These are phyloP conservation scores for Haliclystus octoradiatus DNA, from an alignment of 30 jellyfish, hydroid and myxozoan genomes.

Conservation along the genomic window DNA sequence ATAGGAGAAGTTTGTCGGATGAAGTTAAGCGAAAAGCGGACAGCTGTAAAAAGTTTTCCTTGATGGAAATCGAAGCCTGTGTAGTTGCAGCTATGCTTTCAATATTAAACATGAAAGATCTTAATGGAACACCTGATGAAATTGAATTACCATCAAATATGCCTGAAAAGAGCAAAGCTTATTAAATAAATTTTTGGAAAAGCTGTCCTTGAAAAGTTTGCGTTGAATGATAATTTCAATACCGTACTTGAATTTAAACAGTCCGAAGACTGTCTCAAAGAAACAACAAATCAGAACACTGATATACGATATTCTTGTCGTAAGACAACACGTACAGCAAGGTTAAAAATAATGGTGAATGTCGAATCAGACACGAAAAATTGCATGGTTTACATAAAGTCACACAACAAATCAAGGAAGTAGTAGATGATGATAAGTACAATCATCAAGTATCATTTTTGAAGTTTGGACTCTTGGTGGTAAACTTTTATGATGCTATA, in stretches of 20 bases:
- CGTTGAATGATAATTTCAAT: constrained; percentile 3
- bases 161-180: neutral
- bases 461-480: neutral
- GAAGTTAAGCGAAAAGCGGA: constrained; percentile 9
- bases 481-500: constrained; percentile 5
- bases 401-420: neutral
- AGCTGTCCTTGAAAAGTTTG: neutral
- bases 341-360: constrained; percentile 4
- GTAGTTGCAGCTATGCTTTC: constrained; percentile 3
- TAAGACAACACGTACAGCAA: constrained; percentile 5
- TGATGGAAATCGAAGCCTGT: constrained; percentile 15
- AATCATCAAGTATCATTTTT: constrained; percentile 13
- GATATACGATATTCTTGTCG: constrained; percentile 6
- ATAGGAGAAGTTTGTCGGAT: constrained; percentile 8
- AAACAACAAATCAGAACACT: constrained; percentile 1
- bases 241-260: constrained; percentile 3
- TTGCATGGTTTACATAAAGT: constrained; percentile 8
- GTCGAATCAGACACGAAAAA: constrained; percentile 17
- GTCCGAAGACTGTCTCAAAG: constrained; percentile 11
- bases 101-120: neutral
- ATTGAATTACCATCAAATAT: neutral
- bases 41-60: constrained; percentile 18
- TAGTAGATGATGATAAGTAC: constrained; percentile 22
- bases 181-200: neutral
- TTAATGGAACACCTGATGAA: constrained; percentile 3